A percentile compares a stretch with the other conserved stretches of the same genome.
Evolutionary conservation across 2,797 vertebrate species (phyloP).

Genomic region (Ctenopoma multispine): DNA sequence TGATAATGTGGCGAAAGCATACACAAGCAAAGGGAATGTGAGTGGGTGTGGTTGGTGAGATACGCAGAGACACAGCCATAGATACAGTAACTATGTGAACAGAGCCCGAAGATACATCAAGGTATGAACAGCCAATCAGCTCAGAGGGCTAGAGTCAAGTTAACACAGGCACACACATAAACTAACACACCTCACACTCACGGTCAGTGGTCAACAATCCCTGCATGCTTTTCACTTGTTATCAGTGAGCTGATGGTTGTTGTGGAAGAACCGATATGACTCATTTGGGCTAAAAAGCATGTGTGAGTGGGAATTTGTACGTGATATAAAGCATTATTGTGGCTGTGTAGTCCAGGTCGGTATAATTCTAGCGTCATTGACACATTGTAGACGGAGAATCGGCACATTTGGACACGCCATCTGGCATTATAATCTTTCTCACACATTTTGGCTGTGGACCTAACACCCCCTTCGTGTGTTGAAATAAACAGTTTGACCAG

Average conservation of each 20-base stretch:
- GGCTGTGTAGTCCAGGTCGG: slow-evolving; percentile 18
- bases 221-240: slow-evolving; percentile 21
- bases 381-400: slow-evolving; percentile 62
- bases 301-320: slow-evolving; percentile 54
- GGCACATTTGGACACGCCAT: slow-evolving; percentile 78
- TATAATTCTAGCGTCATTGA: slow-evolving; percentile 54
- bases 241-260: slow-evolving; percentile 30
- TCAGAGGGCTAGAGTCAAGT: slow-evolving; percentile 47
- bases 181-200: slow-evolving; percentile 26
- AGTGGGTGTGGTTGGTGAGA: slow-evolving; percentile 76
- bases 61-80: slow-evolving; percentile 73
- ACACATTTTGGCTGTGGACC: slow-evolving; percentile 61
- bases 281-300: slow-evolving; percentile 45
- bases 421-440: slow-evolving; percentile 71
- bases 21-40: slow-evolving; percentile 46
- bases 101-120: slow-evolving; percentile 68
- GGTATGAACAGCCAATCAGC: slow-evolving; percentile 72
- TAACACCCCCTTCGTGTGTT: slow-evolving; percentile 56
- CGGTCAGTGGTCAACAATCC: slow-evolving; percentile 38
- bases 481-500: slow-evolving; percentile 54
- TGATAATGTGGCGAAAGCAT: slow-evolving; percentile 26
- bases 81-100: slow-evolving; percentile 82
- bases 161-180: slow-evolving; percentile 19
- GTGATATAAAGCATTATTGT: slow-evolving; percentile 42
- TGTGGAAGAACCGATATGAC: slow-evolving; percentile 48